Evolutionary conservation across 2,797 vertebrate genomes (phyloP).

Genomic region (Clarias fuscus): DNA sequence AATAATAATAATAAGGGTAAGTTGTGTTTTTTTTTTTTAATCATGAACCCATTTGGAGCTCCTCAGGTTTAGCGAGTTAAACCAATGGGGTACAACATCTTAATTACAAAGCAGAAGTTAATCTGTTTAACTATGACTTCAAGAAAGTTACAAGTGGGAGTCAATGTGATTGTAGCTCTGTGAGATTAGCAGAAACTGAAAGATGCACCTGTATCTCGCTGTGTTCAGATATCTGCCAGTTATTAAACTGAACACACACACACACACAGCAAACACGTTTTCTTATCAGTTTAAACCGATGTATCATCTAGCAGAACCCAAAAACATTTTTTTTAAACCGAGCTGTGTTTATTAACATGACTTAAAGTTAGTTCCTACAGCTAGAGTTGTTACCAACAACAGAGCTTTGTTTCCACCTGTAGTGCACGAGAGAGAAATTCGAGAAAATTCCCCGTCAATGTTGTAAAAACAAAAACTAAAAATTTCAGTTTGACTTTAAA

Average conservation of each 20-base stretch:
- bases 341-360: not conserved
- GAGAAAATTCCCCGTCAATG: not conserved
- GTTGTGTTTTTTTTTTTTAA: not conserved
- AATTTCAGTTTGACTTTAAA: not conserved
- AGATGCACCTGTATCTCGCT: not conserved
- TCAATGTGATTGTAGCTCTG: not conserved
- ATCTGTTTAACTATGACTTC: too few relatives aligned
- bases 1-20: not conserved
- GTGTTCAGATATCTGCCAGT: not conserved
- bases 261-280: too few relatives aligned
- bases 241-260: not conserved
- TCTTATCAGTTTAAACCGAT: not conserved
- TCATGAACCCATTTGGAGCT: not conserved
- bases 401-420: constrained; percentile 38
- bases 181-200: too few relatives aligned
- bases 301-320: not conserved
- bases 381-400: constrained; percentile 15
- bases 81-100: constrained; percentile 17
- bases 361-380: not conserved
- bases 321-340: not conserved
- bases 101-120: constrained; percentile 13
- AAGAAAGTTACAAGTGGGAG: too few relatives aligned
- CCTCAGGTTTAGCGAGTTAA: not conserved
- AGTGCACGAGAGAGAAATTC: not conserved
- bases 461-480: not conserved